phyloP scores from a whole-genome alignment of 2,113 vertebrate genomes.

The Emydocephalus ijimae region DNA sequence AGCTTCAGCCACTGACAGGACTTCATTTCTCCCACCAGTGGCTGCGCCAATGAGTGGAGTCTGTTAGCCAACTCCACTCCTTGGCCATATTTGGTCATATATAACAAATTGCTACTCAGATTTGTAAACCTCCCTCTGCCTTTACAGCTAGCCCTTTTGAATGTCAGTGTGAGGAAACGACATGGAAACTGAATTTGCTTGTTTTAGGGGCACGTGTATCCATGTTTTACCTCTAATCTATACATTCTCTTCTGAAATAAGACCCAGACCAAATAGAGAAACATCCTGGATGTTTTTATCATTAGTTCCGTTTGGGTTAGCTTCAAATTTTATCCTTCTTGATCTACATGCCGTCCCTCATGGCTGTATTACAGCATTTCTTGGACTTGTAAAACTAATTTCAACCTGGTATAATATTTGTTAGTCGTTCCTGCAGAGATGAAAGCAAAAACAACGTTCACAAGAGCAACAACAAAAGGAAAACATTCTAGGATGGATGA shows the following conservation, averaged over 20 bases:
- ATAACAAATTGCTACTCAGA: neutral
- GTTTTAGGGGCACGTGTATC: neutral
- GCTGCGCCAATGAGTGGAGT: no score
- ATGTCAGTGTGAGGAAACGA: neutral
- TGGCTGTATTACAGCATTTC: neutral
- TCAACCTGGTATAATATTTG: neutral
- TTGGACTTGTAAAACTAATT: neutral
- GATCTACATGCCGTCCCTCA: neutral
- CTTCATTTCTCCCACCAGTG: no score
- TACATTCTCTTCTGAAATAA: neutral
- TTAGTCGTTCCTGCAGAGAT: neutral
- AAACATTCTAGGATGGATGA: neutral
- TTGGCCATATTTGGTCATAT: no score
- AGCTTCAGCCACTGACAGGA: no score
- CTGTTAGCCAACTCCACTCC: no score
- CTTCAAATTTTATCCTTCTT: neutral
- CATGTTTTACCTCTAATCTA: neutral
- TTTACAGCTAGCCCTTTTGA: neutral
- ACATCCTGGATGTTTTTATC: neutral
- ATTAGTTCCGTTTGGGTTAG: neutral
- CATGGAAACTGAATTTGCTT: neutral
- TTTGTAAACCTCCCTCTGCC: neutral
- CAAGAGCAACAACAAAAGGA: neutral
- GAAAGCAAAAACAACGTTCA: neutral
- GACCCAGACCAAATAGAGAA: neutral